Conservation (phyloP, 2,113 vertebrate species). For the Heterotis niloticus region DNA sequence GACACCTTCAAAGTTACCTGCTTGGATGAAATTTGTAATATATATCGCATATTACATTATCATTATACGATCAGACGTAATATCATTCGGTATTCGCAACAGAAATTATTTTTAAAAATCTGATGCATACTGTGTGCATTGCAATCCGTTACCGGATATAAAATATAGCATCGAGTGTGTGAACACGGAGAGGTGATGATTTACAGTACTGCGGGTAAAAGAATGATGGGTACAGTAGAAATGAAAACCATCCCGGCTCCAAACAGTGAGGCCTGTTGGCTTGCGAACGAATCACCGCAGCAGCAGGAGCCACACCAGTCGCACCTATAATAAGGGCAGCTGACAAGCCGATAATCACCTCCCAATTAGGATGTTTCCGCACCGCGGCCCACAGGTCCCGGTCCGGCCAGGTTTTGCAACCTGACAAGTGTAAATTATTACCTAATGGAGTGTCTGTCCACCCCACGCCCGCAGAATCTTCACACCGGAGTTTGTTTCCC, state of each 20-base stretch:
- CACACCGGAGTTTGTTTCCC: slow-evolving; percentile 24
- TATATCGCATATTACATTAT: too few species aligned
- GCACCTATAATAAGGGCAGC: slow-evolving; percentile 49
- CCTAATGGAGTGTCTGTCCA: slow-evolving; percentile 29
- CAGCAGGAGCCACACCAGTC: slow-evolving; percentile 43
- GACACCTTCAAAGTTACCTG: too few species aligned
- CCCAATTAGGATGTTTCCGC: slow-evolving; percentile 44
- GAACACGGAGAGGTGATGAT: too few species aligned
- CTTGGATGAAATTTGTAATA: too few species aligned
- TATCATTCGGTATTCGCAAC: too few species aligned
- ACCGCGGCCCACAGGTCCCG: slow-evolving; percentile 23
- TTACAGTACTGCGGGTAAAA: background rate
- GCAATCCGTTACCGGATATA: too few species aligned
- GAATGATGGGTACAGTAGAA: slow-evolving; percentile 28
- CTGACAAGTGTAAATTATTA: slow-evolving; percentile 33
- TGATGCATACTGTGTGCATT: too few species aligned
- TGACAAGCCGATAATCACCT: slow-evolving; percentile 53
- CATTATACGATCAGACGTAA: too few species aligned
- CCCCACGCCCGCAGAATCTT: slow-evolving; percentile 28
- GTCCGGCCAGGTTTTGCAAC: slow-evolving; percentile 32
- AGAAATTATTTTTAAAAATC: too few species aligned
- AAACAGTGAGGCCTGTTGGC: slow-evolving; percentile 29
- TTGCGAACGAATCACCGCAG: slow-evolving; percentile 39
- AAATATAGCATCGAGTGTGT: too few species aligned
- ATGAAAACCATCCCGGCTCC: slow-evolving; percentile 36